Conservation (phyloP, 2,888 invertebrate species). For the Tipula vernalis region DNA sequence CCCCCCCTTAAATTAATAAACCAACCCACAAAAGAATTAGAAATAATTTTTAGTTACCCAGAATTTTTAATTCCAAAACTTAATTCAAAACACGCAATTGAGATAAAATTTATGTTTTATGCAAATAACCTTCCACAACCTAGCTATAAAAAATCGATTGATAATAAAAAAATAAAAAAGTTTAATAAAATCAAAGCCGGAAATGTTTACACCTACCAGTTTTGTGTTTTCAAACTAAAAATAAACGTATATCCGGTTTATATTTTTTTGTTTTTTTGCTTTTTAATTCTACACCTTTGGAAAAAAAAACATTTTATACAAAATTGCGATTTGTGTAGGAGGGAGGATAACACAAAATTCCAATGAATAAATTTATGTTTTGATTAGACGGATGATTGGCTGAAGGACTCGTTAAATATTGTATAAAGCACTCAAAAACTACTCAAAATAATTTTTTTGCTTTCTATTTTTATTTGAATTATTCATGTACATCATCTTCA, state of each 20-base stretch:
- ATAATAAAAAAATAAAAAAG: background rate
- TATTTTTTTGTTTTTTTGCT: background rate
- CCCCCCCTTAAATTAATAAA: background rate
- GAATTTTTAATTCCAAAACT: background rate
- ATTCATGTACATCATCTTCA: background rate
- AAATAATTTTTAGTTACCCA: background rate
- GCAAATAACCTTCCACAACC: background rate
- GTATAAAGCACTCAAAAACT: background rate
- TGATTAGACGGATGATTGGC: background rate
- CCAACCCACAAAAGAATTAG: background rate
- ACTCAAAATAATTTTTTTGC: background rate
- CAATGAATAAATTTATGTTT: background rate
- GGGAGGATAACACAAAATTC: background rate
- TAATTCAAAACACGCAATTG: background rate
- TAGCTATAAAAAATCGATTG: background rate
- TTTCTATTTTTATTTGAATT: background rate
- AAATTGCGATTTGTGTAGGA: background rate
- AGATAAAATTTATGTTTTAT: background rate
- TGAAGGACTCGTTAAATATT: background rate
- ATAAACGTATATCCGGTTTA: background rate
- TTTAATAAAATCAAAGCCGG: background rate
- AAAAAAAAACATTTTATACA: background rate
- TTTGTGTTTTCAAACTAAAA: background rate
- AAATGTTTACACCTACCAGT: background rate
- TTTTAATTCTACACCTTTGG: background rate